phyloP scores from a whole-genome alignment of 2,797 vertebrate genomes.

The Rhadinocentrus ornatus region DNA sequence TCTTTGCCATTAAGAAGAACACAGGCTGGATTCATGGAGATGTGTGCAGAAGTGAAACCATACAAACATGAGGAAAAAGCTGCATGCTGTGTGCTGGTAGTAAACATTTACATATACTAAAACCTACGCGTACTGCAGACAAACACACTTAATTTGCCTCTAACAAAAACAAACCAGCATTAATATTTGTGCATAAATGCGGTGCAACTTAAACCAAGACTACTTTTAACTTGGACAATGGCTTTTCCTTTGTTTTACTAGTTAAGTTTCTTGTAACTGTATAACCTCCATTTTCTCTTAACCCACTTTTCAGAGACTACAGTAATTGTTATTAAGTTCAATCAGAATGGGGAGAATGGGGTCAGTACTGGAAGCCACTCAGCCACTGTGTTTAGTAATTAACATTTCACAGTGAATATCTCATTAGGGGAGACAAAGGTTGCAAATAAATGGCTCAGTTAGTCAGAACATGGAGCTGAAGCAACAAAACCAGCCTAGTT shows the following conservation, averaged over 20 bases:
- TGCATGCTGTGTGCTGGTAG: not conserved
- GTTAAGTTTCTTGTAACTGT: slow-evolving; percentile 38
- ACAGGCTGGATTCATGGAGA: slow-evolving; percentile 79
- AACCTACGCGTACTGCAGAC: not conserved
- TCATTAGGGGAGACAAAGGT: slow-evolving; percentile 78
- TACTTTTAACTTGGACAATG: slow-evolving; percentile 12
- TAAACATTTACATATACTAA: slow-evolving; percentile 26
- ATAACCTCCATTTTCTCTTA: slow-evolving; percentile 74
- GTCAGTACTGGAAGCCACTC: slow-evolving; percentile 76
- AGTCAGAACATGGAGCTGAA: slow-evolving; percentile 46
- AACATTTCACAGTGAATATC: slow-evolving; percentile 80
- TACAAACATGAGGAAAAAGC: slow-evolving; percentile 78
- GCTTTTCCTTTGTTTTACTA: slow-evolving; percentile 64
- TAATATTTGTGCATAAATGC: slow-evolving; percentile 6
- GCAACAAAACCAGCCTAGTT: slow-evolving; percentile 43
- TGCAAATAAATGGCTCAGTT: slow-evolving; percentile 51
- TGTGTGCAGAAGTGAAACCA: slow-evolving; percentile 80
- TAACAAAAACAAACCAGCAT: slow-evolving; percentile 1
- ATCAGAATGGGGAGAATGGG: slow-evolving; percentile 81
- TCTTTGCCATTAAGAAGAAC: slow-evolving; percentile 83
- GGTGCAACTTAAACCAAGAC: not conserved
- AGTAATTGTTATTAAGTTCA: slow-evolving; percentile 81
- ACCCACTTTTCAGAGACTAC: slow-evolving; percentile 70
- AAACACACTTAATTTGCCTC: slow-evolving; percentile 20
- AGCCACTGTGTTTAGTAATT: slow-evolving; percentile 76